phyloP scores from a whole-genome alignment of 2,797 vertebrate species.

The Alfaro cultratus region DNA sequence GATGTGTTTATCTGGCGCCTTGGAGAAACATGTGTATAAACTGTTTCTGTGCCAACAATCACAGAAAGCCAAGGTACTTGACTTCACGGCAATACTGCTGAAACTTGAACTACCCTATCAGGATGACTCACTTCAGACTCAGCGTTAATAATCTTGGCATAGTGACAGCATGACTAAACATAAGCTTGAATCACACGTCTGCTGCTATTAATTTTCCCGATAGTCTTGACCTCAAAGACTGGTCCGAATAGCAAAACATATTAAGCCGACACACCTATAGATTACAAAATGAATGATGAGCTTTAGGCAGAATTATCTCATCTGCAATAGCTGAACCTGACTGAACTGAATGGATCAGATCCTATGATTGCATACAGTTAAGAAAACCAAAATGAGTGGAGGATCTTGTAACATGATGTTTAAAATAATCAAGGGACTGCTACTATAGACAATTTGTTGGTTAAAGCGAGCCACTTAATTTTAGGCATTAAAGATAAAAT shows the following conservation, averaged over 20 bases:
- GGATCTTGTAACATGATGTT: constrained; percentile 5
- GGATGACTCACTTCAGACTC: constrained; percentile 58
- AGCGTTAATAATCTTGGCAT: constrained; percentile 39
- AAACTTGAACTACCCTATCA: constrained; percentile 41
- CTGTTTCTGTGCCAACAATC: constrained; percentile 67
- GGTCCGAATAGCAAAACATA: constrained; percentile 19
- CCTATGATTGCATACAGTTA: constrained; percentile 36
- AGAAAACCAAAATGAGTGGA: constrained; percentile 25
- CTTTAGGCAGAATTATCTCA: constrained; percentile 52
- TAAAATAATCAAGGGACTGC: neutral
- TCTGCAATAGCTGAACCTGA: constrained; percentile 38
- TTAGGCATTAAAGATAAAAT: neutral
- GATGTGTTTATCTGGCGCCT: constrained; percentile 59
- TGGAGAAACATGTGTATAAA: constrained; percentile 36
- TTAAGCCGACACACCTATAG: constrained; percentile 53
- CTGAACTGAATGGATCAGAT: constrained; percentile 50
- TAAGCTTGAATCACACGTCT: constrained; percentile 52
- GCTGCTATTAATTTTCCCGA: constrained; percentile 40
- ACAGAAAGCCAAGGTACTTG: constrained; percentile 52
- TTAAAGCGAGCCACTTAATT: neutral
- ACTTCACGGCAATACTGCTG: constrained; percentile 33
- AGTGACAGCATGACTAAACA: constrained; percentile 57
- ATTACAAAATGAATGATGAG: constrained; percentile 50
- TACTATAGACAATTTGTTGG: neutral
- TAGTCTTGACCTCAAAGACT: constrained; percentile 22